Base-by-base conservation (phyloP, 1,140 invertebrate species). In the Anastrepha obliqua region DNA sequence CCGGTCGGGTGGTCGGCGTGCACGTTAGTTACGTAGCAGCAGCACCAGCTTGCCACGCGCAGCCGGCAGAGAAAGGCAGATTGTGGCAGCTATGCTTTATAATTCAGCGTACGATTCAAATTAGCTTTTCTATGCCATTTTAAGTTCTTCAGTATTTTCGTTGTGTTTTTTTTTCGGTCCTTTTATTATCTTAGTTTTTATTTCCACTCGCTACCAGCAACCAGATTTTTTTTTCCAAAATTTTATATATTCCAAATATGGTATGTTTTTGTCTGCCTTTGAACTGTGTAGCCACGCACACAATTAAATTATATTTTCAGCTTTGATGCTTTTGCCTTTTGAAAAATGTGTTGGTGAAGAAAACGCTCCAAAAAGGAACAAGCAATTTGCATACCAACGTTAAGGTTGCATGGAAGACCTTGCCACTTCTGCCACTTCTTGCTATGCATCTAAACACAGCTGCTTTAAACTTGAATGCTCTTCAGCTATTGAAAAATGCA, bases 81-180 rank as follows among this genome's bases (percentile, higher is more conserved):
- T 74, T 74, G 67, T 67, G 67, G 39, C 67, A 44, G 39, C 42
- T 44, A 44, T 17, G 67, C 67, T 74, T 74, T 74, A 74, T 74
- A 74, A 74, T 74, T 74, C 42, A 74, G 44, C 17, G 8, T 44
- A 74, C 44, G 67, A 74, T 47, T 74, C 67, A 74, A 74, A 74
- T 74, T 74, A 74, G 44, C 39, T 74, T 67, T 67, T 29, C 29
- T 42, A 44, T 44, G 39, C 42, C 67, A 29, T 42, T 67, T 67
- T 74, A 47, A 11, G 44, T 44, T 44, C n/a, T 44, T 44, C 13
- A 62, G 15, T 0, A 6, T 47, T 74, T 74, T 47, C 17, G 13
- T 17, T 11, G 4, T 74, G 44, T 70, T 67, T 39, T 67, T 74
- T 74, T 47, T 7, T 74, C 17, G 1, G 29, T 29, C 29, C 29